phyloP scores from a whole-genome alignment of 2,888 invertebrate species.

The Pherbina coryleti region DNA sequence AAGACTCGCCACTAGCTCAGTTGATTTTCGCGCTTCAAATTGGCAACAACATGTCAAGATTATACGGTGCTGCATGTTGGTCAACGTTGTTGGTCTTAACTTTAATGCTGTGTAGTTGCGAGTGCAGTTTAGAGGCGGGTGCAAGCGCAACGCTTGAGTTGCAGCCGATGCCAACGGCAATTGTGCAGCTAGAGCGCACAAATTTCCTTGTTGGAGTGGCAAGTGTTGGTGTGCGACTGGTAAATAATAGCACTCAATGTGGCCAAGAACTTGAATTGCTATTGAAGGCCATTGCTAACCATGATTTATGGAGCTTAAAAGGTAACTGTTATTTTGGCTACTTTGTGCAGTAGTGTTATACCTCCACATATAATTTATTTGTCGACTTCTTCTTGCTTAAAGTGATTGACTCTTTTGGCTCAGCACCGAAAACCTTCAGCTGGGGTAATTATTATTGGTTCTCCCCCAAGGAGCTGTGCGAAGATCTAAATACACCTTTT shows the following conservation, averaged over 20 bases:
- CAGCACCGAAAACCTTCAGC: conserved; percentile 52
- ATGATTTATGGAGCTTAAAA: conserved; percentile 58
- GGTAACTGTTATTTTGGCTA: conserved; percentile 46
- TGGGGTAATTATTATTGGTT: conserved; percentile 64
- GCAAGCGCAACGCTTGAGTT: not conserved
- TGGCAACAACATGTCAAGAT: conserved; percentile 40
- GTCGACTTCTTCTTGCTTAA: not conserved
- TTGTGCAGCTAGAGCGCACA: conserved; percentile 40
- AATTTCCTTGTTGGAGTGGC: conserved; percentile 61
- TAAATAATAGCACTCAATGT: conserved; percentile 53
- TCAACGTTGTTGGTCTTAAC: not conserved
- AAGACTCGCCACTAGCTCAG: conserved; percentile 33
- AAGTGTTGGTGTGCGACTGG: conserved; percentile 50
- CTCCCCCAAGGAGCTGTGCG: conserved; percentile 54
- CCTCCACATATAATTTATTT: no score
- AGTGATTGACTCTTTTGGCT: conserved; percentile 60
- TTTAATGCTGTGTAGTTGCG: not conserved
- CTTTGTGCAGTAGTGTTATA: not conserved
- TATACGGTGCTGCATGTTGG: conserved; percentile 20
- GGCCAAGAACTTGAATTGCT: conserved; percentile 55
- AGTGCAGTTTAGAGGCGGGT: not conserved
- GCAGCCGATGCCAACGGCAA: not conserved
- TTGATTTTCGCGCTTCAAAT: conserved; percentile 45
- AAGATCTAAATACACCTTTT: conserved; percentile 57
- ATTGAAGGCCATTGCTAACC: conserved; percentile 50